phyloP scores from a whole-genome alignment of 2,797 vertebrate species.

The Graptemys geographica region DNA sequence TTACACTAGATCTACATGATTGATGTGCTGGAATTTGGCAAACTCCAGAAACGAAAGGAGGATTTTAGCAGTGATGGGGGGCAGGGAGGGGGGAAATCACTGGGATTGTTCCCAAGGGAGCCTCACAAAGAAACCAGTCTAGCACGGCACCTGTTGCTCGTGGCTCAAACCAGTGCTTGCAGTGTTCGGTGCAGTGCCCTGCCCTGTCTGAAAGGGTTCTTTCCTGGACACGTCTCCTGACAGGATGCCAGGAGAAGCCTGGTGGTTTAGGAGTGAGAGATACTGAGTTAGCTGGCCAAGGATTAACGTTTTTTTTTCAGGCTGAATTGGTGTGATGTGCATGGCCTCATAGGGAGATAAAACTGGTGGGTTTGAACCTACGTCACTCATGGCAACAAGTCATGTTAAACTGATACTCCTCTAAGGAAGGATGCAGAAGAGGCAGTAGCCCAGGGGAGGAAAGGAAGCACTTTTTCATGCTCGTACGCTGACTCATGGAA shows the following conservation, averaged over 20 bases:
- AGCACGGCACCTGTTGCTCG: neutral
- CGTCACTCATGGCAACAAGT: neutral
- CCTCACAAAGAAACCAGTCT: conserved; percentile 30
- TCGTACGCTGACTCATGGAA: neutral
- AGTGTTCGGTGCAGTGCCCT: neutral
- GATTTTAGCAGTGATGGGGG: neutral
- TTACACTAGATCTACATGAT: neutral
- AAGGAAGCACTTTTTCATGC: neutral
- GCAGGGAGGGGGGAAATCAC: conserved; percentile 10
- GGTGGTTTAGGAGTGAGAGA: neutral
- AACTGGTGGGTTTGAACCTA: neutral
- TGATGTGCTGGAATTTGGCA: neutral
- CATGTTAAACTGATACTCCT: neutral
- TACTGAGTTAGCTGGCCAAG: neutral
- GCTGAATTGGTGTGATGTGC: neutral
- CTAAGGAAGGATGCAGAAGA: neutral
- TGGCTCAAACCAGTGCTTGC: neutral
- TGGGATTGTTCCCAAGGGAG: neutral
- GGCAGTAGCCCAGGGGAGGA: neutral
- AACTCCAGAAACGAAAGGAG: too few species aligned
- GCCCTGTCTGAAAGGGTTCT: neutral
- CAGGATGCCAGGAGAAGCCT: neutral
- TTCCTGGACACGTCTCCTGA: neutral
- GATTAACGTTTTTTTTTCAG: neutral
- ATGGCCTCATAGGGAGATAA: neutral